Conservation (phyloP, 2,113 vertebrate genomes). For the Andinoacara biseriatus region DNA sequence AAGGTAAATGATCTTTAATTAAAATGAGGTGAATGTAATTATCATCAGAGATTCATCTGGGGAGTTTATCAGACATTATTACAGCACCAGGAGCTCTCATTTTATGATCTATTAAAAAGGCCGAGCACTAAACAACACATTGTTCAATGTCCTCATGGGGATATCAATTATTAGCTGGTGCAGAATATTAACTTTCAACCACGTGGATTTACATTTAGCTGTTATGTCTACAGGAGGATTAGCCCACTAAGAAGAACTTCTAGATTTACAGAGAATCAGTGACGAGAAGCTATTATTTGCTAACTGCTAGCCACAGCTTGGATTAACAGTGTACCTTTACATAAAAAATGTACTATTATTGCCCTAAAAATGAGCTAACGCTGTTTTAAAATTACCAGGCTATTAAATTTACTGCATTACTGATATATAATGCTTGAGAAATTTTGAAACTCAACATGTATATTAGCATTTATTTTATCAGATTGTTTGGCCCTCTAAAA, state of each 20-base stretch:
- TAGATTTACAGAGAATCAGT: not conserved
- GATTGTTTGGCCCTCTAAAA: not conserved
- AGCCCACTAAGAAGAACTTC: not conserved
- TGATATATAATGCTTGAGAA: not conserved
- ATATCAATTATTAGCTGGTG: not conserved
- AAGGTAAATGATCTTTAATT: constrained; percentile 9
- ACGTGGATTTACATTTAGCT: not conserved
- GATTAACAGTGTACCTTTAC: not conserved
- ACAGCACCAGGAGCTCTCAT: not conserved
- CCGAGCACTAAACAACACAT: not conserved
- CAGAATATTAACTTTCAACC: not conserved
- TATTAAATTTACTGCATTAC: not conserved
- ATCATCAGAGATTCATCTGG: constrained; percentile 5
- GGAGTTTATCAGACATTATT: constrained; percentile 15
- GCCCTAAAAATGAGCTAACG: not conserved
- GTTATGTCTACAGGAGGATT: not conserved
- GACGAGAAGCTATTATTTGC: not conserved
- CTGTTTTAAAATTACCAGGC: not conserved
- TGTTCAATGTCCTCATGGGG: not conserved
- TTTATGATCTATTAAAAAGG: not conserved
- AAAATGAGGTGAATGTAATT: not conserved
- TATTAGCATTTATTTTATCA: not conserved
- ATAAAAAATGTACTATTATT: not conserved
- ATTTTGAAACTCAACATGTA: too few species aligned
- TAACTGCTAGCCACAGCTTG: not conserved